Conservation (phyloP, 2,797 vertebrate species). For the Falco berigora region DNA sequence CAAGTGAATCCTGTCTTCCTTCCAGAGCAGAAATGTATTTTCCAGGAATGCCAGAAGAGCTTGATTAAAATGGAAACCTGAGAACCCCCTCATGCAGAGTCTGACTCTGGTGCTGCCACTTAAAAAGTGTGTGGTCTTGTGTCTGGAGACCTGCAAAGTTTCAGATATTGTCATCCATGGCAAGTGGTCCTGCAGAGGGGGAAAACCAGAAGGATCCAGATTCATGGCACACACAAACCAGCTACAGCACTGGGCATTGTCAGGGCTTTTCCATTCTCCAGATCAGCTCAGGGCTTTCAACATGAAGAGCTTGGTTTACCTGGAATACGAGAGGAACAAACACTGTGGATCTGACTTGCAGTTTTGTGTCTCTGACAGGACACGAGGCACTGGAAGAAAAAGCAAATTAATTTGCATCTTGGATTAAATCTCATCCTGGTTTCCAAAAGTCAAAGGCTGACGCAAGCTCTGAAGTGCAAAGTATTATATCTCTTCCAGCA, state of each 20-base stretch:
- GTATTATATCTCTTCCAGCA: not conserved
- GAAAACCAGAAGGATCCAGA: not conserved
- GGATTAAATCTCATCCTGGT: not conserved
- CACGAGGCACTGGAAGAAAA: not conserved
- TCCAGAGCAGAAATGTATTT: not conserved
- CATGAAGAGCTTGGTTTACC: not conserved
- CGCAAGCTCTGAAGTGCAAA: not conserved
- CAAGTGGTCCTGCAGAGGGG: not conserved
- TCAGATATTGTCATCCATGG: not conserved
- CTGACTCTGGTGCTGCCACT: not conserved
- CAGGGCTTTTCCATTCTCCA: not conserved
- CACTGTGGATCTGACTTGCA: not conserved
- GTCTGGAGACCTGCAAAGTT: not conserved
- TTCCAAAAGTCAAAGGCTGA: not conserved
- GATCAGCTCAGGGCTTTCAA: not conserved
- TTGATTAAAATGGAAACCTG: not conserved
- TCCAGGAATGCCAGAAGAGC: not conserved
- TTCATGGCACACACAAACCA: not conserved
- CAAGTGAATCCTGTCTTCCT: not conserved
- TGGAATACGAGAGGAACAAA: not conserved
- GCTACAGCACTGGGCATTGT: too few relatives aligned
- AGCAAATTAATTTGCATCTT: not conserved
- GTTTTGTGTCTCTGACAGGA: not conserved
- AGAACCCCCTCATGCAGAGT: not conserved
- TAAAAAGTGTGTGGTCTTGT: not conserved